Percentiles rank a stretch among this genome's conserved stretches.
phyloP scores from a whole-genome alignment of 2,888 invertebrate species.

The Leptura quadrifasciata region DNA sequence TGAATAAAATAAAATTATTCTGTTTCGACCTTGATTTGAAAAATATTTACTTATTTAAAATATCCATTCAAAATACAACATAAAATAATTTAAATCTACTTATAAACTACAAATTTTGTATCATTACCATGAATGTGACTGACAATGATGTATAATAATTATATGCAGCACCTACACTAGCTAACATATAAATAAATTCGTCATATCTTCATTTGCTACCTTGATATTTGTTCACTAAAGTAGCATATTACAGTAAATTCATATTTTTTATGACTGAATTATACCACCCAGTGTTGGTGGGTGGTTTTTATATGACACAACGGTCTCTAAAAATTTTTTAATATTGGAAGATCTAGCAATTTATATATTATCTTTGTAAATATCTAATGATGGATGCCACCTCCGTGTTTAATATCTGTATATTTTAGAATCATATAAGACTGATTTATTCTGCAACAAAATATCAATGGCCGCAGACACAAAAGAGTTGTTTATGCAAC shows the following conservation, averaged over 20 bases:
- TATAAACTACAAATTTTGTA: neutral
- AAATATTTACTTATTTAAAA: neutral
- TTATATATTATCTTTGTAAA: neutral
- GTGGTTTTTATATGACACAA: neutral
- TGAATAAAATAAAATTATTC: too few relatives aligned
- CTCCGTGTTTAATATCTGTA: neutral
- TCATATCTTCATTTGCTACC: neutral
- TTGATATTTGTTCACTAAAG: conserved; percentile 1
- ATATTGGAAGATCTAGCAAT: neutral
- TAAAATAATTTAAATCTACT: neutral
- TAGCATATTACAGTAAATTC: neutral
- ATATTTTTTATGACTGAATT: conserved; percentile 3
- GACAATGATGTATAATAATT: conserved; percentile 7
- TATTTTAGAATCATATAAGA: neutral
- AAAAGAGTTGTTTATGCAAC: too few relatives aligned
- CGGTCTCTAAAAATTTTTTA: too few relatives aligned
- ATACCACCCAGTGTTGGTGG: neutral
- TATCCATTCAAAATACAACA: neutral
- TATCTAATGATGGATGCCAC: neutral
- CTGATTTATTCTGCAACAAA: neutral
- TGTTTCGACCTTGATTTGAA: neutral
- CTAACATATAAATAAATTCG: neutral
- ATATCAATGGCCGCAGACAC: too few relatives aligned
- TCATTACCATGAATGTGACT: neutral
- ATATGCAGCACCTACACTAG: neutral